Base-by-base conservation (phyloP, 2,113 vertebrate species). In the Stercorarius parasiticus region DNA sequence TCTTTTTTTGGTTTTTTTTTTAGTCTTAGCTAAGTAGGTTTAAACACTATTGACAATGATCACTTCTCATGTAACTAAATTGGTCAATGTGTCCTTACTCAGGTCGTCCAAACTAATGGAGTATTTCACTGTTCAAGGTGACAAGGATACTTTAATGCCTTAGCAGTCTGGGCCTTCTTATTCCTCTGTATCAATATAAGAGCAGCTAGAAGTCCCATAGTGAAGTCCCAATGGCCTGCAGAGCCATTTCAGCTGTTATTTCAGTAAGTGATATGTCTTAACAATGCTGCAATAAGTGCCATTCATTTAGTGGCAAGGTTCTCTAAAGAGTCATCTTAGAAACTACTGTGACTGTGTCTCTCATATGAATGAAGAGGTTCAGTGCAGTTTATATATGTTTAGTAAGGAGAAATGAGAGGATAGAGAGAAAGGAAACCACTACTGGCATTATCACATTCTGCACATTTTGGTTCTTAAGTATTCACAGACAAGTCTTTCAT, bases 121-220 rank as follows among this genome's bases (percentile, higher is more conserved):
- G 2, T 43, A 29, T 15, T 88, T 86, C 20, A 56, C 17, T 43
- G 14, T 71, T 90, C 21, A 45, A 69, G 11, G n/a, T 47, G 26
- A 36, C n/a, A 79, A 58, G 2, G 3, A 66, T 4, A 55, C 6
- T 6, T 40, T 79, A 29, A 27, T 40, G 4, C 7, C 10, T 69
- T 61, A 47, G 47, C 26, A 43, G 5, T 50, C 50, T 45, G 7
- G 5, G 10, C 10, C 12, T 64, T 55, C 19, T 67, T 76, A 50
- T 22, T 72, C 29, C 9, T 55, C 43, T 13, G 0, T n/a, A 42
- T 42, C 52, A 82, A 32, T 0, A 0, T 22, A 84, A 79, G 6
- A 70, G 9, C 10, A 77, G 52, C 20, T 20, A 45, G 10, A 82
- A 71, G 55, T 70, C 36, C 32, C 23, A 45, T 18, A 73, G 42